Evolutionary conservation across 2,113 vertebrate species (phyloP).

Genomic region (Lamprotornis superbus): DNA sequence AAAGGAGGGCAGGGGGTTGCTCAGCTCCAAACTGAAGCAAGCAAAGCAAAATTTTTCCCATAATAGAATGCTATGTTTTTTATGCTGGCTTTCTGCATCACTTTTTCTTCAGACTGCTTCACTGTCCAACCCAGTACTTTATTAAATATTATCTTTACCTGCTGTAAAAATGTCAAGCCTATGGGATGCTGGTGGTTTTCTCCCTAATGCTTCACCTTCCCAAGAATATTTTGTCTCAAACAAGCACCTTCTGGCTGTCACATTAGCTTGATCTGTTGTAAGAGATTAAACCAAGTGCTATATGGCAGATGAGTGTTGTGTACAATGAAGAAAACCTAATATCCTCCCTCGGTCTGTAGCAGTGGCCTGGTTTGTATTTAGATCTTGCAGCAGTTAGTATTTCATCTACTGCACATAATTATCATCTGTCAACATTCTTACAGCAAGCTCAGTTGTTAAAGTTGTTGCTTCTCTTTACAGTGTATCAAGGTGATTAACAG

Average conservation of each 20-base stretch:
- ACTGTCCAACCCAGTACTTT: not conserved
- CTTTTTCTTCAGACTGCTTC: not conserved
- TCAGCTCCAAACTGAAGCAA: not conserved
- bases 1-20: not conserved
- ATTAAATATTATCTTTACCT: not conserved
- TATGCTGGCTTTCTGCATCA: not conserved
- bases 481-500: not conserved
- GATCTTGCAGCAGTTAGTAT: not conserved
- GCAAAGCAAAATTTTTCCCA: not conserved
- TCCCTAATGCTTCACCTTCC: not conserved
- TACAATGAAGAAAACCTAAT: not conserved
- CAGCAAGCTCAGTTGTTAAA: not conserved
- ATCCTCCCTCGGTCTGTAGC: not conserved
- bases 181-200: not conserved
- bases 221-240: not conserved
- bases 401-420: not conserved
- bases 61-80: not conserved
- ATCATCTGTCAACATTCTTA: not conserved
- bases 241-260: not conserved
- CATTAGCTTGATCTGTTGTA: not conserved
- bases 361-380: not conserved
- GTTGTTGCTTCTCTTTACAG: not conserved
- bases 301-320: not conserved
- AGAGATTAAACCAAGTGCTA: not conserved
- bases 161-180: not conserved